Base-by-base conservation (phyloP, 2,113 vertebrate genomes). In the Pterocles burchelli region DNA sequence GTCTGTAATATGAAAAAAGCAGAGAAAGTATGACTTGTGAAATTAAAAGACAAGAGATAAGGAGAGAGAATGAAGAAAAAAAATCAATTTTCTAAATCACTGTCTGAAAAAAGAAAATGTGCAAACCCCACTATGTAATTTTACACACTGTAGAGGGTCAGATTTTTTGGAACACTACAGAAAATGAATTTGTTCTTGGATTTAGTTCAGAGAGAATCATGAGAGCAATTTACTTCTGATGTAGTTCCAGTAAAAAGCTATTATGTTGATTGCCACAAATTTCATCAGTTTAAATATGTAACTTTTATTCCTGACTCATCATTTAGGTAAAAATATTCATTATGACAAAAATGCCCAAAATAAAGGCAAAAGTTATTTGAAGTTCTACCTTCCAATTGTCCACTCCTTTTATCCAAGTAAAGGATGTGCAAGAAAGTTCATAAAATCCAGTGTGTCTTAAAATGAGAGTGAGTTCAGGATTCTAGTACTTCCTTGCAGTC, bases 131-230 rank as follows among this genome's bases (percentile, higher is more conserved):
- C 31, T 73, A 46, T 73, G 46, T 14, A 89, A 52, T 85, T 93
- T 90, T 90, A 55, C 26, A 88, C 57, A 48, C 43, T 85, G 33
- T 11, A 91, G 58, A 93, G 51, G 78, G 59, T 18, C 8, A 19
- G 33, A 88, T 34, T 73, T 95, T 96, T 94, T 94, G 36, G 78
- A 95, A 86, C 67, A 66, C 26, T 77, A 77, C 46, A 80, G n/a
- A 82, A 93, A 90, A 85, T 80, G 26, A 90, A 93, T 93, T 88
- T 93, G 51, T 70, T 85, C 87, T 95, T 96, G 95, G 91, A 96
- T 85, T 93, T 77, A 82, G 59, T 94, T 93, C 91, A 97, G 89
- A 95, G 49, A 82, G 62, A 95, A 79, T 80, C 85, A 80, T 52
- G 38, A 94, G 46, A 91, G 45, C 55, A 87, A 80, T 95, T 97